Percentiles rank a stretch among this genome's conserved stretches.
Conservation (phyloP, 2,113 vertebrate genomes). For the Coryphaenoides rupestris region DNA sequence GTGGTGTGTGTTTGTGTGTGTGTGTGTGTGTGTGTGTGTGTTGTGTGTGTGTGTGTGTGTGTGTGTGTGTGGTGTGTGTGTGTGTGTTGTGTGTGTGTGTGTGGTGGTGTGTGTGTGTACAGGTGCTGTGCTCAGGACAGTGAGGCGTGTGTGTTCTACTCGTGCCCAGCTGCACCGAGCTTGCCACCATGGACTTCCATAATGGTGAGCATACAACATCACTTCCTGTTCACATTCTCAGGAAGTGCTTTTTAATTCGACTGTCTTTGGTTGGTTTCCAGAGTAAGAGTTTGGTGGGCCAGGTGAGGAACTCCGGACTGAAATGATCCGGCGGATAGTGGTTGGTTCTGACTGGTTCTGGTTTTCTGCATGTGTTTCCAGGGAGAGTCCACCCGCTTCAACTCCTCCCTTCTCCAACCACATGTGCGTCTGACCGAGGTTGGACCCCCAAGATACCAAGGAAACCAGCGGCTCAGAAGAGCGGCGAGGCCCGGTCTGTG, state of each 20-base stretch:
- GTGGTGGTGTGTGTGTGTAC: conserved; percentile 25
- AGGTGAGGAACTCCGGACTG: too few species aligned
- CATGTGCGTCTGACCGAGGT: conserved; percentile 48
- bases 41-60: conserved; percentile 4
- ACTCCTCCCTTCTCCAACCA: conserved; percentile 53
- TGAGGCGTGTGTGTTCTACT: conserved; percentile 64
- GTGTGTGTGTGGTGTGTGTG: background rate
- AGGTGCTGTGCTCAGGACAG: conserved; percentile 84
- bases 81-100: too few species aligned
- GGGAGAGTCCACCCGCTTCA: conserved; percentile 46
- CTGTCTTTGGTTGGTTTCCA: background rate
- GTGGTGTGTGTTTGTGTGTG: too few species aligned
- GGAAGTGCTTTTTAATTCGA: background rate
- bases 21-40: background rate
- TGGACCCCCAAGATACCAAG: conserved; percentile 5
- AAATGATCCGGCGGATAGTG: too few species aligned
- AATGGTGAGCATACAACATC: conserved; percentile 38
- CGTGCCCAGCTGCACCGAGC: conserved; percentile 43
- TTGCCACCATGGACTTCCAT: conserved; percentile 49
- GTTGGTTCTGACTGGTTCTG: too few species aligned
- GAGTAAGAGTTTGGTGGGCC: too few species aligned
- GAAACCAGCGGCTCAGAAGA: conserved; percentile 40
- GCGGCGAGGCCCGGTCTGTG: background rate
- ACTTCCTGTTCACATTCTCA: background rate
- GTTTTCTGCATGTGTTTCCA: conserved; percentile 6